phyloP scores from a whole-genome alignment of 2,113 vertebrate species.

The Xiphophorus hellerii region DNA sequence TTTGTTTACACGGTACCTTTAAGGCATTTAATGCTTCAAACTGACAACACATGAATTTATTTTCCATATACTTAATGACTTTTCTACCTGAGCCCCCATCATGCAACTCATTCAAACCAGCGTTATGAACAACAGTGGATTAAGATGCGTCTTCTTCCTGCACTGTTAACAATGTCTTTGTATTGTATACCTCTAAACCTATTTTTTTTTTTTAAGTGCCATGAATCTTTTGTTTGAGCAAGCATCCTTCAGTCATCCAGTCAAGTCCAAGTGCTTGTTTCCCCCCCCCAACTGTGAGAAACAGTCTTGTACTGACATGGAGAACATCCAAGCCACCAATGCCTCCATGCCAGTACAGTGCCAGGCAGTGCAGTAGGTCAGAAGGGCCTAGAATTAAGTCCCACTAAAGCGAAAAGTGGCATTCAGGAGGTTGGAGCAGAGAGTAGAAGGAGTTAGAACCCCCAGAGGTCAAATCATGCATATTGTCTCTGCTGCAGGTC shows the following conservation, averaged over 20 bases:
- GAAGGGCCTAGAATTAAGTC: conserved; percentile 74
- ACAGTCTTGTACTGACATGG: conserved; percentile 74
- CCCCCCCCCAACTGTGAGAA: conserved; percentile 44
- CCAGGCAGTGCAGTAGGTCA: conserved; percentile 73
- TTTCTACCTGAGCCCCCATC: conserved; percentile 45
- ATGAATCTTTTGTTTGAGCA: conserved; percentile 59
- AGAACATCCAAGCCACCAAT: conserved; percentile 84
- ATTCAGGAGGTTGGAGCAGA: conserved; percentile 40
- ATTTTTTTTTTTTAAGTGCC: conserved; percentile 77
- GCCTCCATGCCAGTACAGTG: conserved; percentile 80
- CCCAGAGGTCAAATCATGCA: conserved; percentile 19
- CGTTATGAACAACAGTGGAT: conserved; percentile 43
- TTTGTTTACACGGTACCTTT: conserved; percentile 77
- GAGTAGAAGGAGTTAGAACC: neutral
- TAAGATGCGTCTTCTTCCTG: conserved; percentile 46
- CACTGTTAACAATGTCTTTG: conserved; percentile 57
- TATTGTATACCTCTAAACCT: conserved; percentile 70
- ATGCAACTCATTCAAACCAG: conserved; percentile 44
- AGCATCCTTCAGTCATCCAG: conserved; percentile 82
- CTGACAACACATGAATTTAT: conserved; percentile 47
- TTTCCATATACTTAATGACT: conserved; percentile 50
- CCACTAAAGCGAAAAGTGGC: conserved; percentile 84
- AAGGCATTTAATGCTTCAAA: conserved; percentile 64
- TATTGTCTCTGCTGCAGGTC: conserved; percentile 18
- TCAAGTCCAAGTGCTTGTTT: conserved; percentile 33